Evolutionary conservation across 2,888 invertebrate species (phyloP).

Genomic region (Diaphora mendica): DNA sequence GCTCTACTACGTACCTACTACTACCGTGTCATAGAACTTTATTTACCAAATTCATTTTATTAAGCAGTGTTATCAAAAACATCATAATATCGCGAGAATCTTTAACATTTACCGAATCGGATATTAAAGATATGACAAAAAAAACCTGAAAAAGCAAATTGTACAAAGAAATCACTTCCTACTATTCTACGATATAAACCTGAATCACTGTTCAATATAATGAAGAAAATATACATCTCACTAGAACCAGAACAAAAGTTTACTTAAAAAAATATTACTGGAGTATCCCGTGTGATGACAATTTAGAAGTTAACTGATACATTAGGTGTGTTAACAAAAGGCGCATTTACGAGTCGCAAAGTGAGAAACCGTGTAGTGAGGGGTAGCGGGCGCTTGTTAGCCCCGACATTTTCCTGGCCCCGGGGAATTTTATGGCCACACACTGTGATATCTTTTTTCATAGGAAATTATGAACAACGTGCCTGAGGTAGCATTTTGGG

Average conservation of each 20-base stretch:
- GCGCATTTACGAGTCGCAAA: constrained; percentile 75
- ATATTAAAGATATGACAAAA: not conserved
- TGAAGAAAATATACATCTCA: constrained; percentile 1
- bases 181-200: not conserved
- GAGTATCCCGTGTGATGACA: constrained; percentile 47
- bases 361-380: constrained; percentile 69
- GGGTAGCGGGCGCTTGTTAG: constrained; percentile 49
- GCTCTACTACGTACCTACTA: too few relatives aligned
- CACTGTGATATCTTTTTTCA: constrained; percentile 51
- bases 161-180: not conserved
- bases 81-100: too few relatives aligned
- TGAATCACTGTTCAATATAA: constrained; percentile 3
- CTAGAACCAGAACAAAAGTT: constrained; percentile 25
- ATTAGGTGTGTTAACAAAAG: constrained; percentile 79
- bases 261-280: constrained; percentile 34
- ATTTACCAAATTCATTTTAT: too few relatives aligned
- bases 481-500: constrained; percentile 35
- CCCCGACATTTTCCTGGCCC: constrained; percentile 54
- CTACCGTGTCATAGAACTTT: too few relatives aligned
- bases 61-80: too few relatives aligned
- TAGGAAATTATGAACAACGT: constrained; percentile 53
- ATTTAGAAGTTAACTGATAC: constrained; percentile 70
- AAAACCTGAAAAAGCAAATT: not conserved
- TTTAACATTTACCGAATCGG: too few relatives aligned
- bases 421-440: constrained; percentile 58